phyloP scores from a whole-genome alignment of 1,140 invertebrate genomes.

The Sinella curviseta region DNA sequence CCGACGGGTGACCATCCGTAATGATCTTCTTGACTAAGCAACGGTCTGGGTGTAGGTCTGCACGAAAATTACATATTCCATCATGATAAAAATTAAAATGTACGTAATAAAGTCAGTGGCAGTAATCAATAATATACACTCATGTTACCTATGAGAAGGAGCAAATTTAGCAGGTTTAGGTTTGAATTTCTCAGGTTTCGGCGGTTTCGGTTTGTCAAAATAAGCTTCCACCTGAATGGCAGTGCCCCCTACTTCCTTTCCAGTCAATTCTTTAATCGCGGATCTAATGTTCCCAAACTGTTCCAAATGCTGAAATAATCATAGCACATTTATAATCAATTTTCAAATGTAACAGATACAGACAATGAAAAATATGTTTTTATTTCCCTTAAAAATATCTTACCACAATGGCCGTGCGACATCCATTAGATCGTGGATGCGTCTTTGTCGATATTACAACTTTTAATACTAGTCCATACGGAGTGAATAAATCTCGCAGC shows the following conservation, averaged over 20 bases:
- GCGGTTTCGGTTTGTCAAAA: background rate
- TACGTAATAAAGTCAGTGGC: too few species aligned
- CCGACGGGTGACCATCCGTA: background rate
- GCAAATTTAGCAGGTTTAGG: background rate
- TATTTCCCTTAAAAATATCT: conserved; percentile 23
- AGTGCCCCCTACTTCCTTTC: conserved; percentile 29
- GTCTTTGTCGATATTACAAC: conserved; percentile 10
- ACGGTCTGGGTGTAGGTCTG: too few species aligned
- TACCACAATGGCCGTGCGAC: conserved; percentile 34
- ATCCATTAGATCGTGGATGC: background rate
- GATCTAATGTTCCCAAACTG: conserved; percentile 45
- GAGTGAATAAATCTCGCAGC: conserved; percentile 38
- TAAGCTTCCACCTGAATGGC: background rate
- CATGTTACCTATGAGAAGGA: too few species aligned
- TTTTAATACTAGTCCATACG: conserved; percentile 43
- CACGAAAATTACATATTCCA: too few species aligned
- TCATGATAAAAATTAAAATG: too few species aligned
- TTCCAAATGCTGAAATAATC: conserved; percentile 42
- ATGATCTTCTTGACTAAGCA: background rate
- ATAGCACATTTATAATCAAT: background rate
- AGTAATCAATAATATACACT: too few species aligned
- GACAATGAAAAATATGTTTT: background rate
- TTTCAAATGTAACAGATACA: background rate
- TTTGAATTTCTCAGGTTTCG: background rate
- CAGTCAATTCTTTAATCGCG: conserved; percentile 45